Conservation (phyloP, 64 coral and sea anemone genomes). For the Hydrozoanthus tunicans region DNA sequence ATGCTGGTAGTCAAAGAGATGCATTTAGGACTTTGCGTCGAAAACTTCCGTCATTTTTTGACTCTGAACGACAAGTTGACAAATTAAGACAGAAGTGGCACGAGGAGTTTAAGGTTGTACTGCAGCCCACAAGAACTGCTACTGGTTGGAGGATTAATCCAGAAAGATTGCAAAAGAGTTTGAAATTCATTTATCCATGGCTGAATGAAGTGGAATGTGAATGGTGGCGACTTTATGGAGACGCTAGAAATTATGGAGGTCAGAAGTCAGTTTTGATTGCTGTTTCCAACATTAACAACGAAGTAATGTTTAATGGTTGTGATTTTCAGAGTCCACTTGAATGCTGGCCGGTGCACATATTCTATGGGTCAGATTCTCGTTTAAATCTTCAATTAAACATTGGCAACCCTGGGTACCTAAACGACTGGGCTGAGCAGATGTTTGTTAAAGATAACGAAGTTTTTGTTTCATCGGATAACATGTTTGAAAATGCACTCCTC, state of each 20-base stretch:
- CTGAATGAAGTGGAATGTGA: conserved; percentile 1
- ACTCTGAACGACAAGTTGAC: conserved; percentile 26
- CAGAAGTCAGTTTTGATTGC: conserved; percentile 72
- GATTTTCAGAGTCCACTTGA: conserved; percentile 72
- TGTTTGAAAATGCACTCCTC: conserved; percentile 51
- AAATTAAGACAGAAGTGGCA: conserved; percentile 19
- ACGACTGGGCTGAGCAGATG: conserved; percentile 49
- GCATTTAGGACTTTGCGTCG: conserved; percentile 39
- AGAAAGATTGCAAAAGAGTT: conserved; percentile 10
- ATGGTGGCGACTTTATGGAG: conserved; percentile 40
- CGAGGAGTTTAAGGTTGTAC: conserved; percentile 18
- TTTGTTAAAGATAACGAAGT: conserved; percentile 44
- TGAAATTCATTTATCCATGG: conserved; percentile 17
- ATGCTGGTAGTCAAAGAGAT: conserved; percentile 37
- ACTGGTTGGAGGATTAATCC: conserved; percentile 33
- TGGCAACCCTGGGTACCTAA: conserved; percentile 35
- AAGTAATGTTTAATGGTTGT: conserved; percentile 55
- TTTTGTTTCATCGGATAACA: conserved; percentile 44
- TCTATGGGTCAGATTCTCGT: conserved; percentile 64
- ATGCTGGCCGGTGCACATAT: conserved; percentile 61
- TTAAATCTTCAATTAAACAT: conserved; percentile 66
- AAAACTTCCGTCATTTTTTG: conserved; percentile 37
- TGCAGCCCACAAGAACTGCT: conserved; percentile 21
- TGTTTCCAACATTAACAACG: conserved; percentile 27
- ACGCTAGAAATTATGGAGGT: conserved; percentile 70